Evolutionary conservation across 2,797 vertebrate species (phyloP).

Genomic region (Gallinago nigripennis): DNA sequence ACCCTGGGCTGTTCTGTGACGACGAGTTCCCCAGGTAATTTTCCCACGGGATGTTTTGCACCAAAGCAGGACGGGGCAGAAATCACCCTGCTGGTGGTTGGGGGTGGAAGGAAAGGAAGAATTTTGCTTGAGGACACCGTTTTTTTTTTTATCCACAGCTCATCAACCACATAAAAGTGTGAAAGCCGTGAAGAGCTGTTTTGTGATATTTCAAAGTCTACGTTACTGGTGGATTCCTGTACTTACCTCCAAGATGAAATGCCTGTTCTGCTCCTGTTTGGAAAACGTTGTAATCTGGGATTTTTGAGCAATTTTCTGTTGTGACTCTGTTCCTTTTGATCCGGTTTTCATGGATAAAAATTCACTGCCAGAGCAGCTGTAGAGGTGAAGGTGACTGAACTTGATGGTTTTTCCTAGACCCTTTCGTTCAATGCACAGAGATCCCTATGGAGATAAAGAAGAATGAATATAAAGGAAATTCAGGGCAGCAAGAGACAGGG

Average conservation of each 20-base stretch:
- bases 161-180: neutral
- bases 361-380: neutral
- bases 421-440: neutral
- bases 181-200: neutral
- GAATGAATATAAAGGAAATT: constrained; percentile 1
- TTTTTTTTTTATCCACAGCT: neutral
- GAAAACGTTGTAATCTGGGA: neutral
- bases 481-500: neutral
- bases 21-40: neutral
- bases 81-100: neutral
- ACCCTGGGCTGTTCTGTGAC: neutral
- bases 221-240: neutral
- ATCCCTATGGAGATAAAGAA: neutral
- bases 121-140: neutral
- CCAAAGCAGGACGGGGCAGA: neutral
- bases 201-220: neutral
- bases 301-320: neutral
- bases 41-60: neutral
- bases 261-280: neutral
- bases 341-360: neutral
- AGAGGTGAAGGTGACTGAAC: neutral
- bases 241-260: neutral
- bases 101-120: neutral
- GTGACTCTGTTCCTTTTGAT: neutral
- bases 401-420: neutral